Conservation (phyloP, 2,888 invertebrate species). For the Eupithecia insigniata region DNA sequence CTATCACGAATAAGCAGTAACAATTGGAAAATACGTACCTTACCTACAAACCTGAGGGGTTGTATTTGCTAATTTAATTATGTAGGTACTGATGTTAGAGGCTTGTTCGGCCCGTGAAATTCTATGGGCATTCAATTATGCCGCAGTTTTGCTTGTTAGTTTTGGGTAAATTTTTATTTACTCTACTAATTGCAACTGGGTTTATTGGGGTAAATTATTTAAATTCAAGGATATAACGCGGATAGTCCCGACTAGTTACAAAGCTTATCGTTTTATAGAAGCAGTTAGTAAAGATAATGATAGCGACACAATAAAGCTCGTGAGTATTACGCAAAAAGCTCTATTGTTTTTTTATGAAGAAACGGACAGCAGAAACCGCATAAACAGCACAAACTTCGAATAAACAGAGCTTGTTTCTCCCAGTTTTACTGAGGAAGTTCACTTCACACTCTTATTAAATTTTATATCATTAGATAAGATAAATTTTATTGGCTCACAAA, state of each 20-base stretch:
- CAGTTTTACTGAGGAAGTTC: not conserved
- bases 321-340: not conserved
- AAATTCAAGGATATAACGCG: not conserved
- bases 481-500: too few relatives aligned
- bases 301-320: not conserved
- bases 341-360: not conserved
- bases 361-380: not conserved
- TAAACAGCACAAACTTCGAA: too few relatives aligned
- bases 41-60: not conserved
- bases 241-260: not conserved
- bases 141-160: slow-evolving; percentile 13
- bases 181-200: not conserved
- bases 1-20: not conserved
- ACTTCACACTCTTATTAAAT: not conserved
- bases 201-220: too few relatives aligned
- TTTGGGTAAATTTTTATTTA: slow-evolving; percentile 5
- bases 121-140: slow-evolving; percentile 19
- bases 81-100: not conserved
- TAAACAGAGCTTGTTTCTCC: not conserved
- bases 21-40: slow-evolving; percentile 6
- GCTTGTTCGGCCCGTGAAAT: slow-evolving; percentile 4
- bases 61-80: slow-evolving; percentile 34
- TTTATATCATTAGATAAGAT: too few relatives aligned
- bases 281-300: not conserved
- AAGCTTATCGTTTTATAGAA: not conserved